Conservation (phyloP, 2,113 vertebrate species). For the Ornithorhynchus anatinus region DNA sequence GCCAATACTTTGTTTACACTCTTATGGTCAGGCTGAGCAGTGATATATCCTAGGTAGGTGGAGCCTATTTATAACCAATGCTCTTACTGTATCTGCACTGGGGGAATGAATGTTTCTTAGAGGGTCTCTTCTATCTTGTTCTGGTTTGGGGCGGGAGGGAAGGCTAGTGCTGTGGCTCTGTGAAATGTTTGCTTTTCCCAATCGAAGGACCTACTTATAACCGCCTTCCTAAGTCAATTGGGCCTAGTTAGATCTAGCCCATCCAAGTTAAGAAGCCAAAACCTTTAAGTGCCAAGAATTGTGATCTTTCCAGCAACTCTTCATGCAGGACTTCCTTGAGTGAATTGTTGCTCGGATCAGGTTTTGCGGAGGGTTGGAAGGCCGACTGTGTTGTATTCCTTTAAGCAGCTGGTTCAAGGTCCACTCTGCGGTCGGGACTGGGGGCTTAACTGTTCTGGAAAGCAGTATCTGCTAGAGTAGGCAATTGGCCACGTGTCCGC, state of each 20-base stretch:
- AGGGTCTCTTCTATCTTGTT: neutral
- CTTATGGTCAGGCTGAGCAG: constrained; percentile 91
- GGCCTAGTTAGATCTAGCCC: neutral
- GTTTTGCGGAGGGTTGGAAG: constrained; percentile 44
- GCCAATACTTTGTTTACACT: constrained; percentile 86
- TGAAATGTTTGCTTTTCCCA: neutral
- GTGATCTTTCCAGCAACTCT: neutral
- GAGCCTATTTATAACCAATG: constrained; percentile 63
- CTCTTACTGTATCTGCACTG: constrained; percentile 37
- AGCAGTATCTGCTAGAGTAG: neutral
- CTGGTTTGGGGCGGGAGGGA: neutral
- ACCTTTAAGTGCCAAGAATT: neutral
- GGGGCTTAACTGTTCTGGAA: neutral
- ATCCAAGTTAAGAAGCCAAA: neutral
- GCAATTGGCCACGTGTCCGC: neutral
- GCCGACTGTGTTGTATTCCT: neutral
- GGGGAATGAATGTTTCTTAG: constrained; percentile 11
- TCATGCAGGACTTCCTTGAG: neutral
- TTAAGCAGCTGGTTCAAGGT: neutral
- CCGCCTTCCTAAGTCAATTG: neutral
- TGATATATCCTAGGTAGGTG: constrained; percentile 87
- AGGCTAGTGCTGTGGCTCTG: neutral
- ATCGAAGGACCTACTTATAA: neutral
- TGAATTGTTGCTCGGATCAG: neutral
- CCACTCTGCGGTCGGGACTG: neutral